Evolutionary conservation across 2,113 vertebrate species (phyloP).

Genomic region (Calyptommatus sinebrachiatus): DNA sequence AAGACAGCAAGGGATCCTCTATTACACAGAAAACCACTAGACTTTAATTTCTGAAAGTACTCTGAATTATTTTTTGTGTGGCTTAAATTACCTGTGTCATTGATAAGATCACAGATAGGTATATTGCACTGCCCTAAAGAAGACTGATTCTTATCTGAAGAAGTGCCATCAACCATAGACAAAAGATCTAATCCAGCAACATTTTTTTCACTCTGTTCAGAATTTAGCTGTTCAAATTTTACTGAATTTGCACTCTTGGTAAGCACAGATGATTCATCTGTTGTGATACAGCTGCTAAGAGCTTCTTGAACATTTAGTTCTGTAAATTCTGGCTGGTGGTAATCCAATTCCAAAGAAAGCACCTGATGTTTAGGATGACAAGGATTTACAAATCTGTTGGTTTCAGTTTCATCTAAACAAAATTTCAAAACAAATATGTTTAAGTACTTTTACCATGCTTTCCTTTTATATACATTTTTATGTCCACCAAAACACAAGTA

Average conservation of each 20-base stretch:
- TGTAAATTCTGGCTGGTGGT: conserved; percentile 60
- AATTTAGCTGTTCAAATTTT: conserved; percentile 46
- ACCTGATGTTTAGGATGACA: conserved; percentile 59
- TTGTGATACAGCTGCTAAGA: conserved; percentile 7
- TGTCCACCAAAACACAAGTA: neutral
- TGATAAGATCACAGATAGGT: conserved; percentile 91
- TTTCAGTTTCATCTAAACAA: conserved; percentile 80
- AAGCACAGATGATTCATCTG: conserved; percentile 61
- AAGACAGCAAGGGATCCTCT: conserved; percentile 73
- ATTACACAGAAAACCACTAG: conserved; percentile 62
- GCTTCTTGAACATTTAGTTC: conserved; percentile 52
- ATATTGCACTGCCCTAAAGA: conserved; percentile 76
- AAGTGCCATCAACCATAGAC: conserved; percentile 81
- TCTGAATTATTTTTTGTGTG: conserved; percentile 69
- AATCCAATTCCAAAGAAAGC: conserved; percentile 65
- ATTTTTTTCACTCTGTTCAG: conserved; percentile 69
- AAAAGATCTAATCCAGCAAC: conserved; percentile 88
- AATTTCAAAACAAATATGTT: conserved; percentile 12
- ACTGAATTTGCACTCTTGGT: conserved; percentile 23
- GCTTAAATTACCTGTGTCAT: conserved; percentile 79
- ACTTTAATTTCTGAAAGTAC: conserved; percentile 70
- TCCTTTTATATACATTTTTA: neutral
- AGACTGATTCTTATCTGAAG: conserved; percentile 68
- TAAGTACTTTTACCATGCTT: neutral
- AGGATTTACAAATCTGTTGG: conserved; percentile 61